A percentile compares a stretch with the other conserved stretches of the same genome.
Conservation (phyloP, 2,113 vertebrate genomes). For the Gadus chalcogrammus region DNA sequence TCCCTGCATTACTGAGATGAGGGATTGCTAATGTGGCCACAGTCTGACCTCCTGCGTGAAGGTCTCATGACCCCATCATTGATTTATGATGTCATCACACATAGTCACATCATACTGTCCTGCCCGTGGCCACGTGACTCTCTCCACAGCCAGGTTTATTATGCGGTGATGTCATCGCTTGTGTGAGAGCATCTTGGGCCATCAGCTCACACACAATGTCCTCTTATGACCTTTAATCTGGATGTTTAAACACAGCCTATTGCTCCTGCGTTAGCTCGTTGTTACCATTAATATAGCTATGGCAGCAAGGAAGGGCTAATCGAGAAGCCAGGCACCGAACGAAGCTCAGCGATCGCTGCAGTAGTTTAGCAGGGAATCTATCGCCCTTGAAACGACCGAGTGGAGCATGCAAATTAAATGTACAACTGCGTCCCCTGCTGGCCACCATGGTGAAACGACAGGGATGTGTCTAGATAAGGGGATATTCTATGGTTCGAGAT, state of each 20-base stretch:
- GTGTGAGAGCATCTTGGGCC: too few species aligned
- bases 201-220: not conserved
- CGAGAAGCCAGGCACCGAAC: too few species aligned
- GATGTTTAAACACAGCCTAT: not conserved
- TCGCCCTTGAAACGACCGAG: slow-evolving; percentile 33
- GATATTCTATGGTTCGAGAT: too few species aligned
- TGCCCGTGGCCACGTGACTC: too few species aligned
- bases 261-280: too few species aligned
- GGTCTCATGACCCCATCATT: slow-evolving; percentile 39
- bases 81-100: slow-evolving; percentile 15
- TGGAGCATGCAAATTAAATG: not conserved
- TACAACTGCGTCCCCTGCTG: slow-evolving; percentile 52
- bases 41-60: slow-evolving; percentile 14
- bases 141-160: too few species aligned
- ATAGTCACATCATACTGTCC: not conserved
- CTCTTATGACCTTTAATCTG: slow-evolving; percentile 5
- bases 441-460: not conserved
- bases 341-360: too few species aligned
- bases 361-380: not conserved
- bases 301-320: too few species aligned
- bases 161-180: too few species aligned
- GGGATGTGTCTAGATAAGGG: too few species aligned
- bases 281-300: too few species aligned
- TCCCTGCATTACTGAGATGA: slow-evolving; percentile 19
- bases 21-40: slow-evolving; percentile 21